Evolutionary conservation across 1,140 invertebrate species (phyloP), one percentile per base, ranked within the genome.

Genomic region (Polyergus mexicanus): DNA sequence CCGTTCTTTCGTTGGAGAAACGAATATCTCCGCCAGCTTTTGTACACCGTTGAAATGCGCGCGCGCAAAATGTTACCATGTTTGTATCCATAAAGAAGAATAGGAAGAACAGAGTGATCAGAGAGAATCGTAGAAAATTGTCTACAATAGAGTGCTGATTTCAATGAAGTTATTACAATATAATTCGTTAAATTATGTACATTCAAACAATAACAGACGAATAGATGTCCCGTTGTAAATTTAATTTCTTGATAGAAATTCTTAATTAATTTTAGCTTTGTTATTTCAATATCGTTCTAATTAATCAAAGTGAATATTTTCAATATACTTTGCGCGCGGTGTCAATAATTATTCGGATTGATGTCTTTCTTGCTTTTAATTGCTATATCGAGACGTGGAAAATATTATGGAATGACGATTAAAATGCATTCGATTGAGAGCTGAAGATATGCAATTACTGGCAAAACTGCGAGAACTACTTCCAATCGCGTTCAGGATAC

Each of bases 371-470:
- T 47, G 54, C 44, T 62, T 81, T 89, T 89, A 88, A 89, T 89
- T 88, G 69, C 44, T 74, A 25, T 51, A 5, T 44, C 25, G 19
- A 22, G 19, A 28, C 25, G n/a, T 11, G 41, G 6, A 3, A 72
- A 74, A 72, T 83, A 13, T 13, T 58, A 51, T 62, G 28, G 22
- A 58, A 13, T 25, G 63, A 74, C 72, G 58, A 89, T 89, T 88
- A 89, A 88, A 86, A 89, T 81, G 76, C 83, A 71, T 69, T 69
- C 87, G 88, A 81, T 88, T 71, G 80, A 88, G 38, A 66, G 13
- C 54, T 38, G 68, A 44, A 76, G 65, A 88, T 81, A 54, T 87
- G 58, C 75, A 78, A 81, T 89, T 84, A 86, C 72, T 54, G 87
- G 32, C 32, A 56, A 74, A 65, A 62, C 28, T 72, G 80, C 32